Percentiles rank a stretch among this genome's conserved stretches.
phyloP scores from a whole-genome alignment of 1,140 invertebrate genomes.

The Lepidurus apus region DNA sequence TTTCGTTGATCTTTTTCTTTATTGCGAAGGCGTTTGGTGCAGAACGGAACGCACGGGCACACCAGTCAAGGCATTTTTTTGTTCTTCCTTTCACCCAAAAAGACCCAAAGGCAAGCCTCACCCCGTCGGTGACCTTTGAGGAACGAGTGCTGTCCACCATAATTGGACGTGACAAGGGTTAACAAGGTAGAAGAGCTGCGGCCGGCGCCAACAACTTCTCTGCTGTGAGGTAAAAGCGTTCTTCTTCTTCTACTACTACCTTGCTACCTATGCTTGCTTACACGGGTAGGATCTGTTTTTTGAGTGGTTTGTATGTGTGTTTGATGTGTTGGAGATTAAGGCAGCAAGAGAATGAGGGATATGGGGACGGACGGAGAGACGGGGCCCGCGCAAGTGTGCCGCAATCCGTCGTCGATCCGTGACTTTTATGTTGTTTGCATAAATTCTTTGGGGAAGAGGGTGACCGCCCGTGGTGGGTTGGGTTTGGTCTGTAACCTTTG shows the following conservation, averaged over 20 bases:
- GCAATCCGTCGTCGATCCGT: slow-evolving; percentile 20
- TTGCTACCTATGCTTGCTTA: too few relatives aligned
- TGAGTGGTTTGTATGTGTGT: not conserved
- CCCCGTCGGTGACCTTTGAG: slow-evolving; percentile 12
- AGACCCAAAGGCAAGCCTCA: not conserved
- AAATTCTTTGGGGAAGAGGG: not conserved
- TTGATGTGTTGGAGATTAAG: not conserved
- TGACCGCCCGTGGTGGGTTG: slow-evolving; percentile 16
- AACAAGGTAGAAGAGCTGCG: slow-evolving; percentile 10
- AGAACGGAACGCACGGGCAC: not conserved
- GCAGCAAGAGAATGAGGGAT: not conserved
- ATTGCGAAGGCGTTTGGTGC: slow-evolving; percentile 4
- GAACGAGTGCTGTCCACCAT: not conserved
- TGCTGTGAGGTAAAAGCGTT: not conserved
- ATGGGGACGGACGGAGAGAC: not conserved
- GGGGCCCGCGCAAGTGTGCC: not conserved
- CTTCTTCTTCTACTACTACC: too few relatives aligned
- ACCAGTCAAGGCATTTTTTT: not conserved
- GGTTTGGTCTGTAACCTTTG: not conserved
- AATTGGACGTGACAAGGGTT: slow-evolving; percentile 21
- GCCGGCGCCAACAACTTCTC: not conserved
- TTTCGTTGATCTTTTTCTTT: slow-evolving; percentile 2
- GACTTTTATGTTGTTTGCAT: slow-evolving; percentile 19
- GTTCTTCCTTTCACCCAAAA: not conserved
- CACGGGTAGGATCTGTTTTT: not conserved